phyloP scores from a whole-genome alignment of 2,113 vertebrate species.

The Progne subis region DNA sequence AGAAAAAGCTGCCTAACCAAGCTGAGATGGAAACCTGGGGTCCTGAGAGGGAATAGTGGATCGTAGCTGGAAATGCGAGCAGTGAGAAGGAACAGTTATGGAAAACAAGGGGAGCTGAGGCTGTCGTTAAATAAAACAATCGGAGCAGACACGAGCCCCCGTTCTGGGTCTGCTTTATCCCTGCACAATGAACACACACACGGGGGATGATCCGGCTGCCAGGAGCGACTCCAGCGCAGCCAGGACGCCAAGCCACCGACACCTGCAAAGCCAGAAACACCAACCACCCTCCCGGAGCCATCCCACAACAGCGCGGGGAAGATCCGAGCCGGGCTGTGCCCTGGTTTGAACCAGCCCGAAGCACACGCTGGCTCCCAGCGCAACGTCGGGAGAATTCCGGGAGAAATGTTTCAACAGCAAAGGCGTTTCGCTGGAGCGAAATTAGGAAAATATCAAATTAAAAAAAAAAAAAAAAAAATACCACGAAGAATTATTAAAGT shows the following conservation, averaged over 20 bases:
- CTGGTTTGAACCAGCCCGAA: background rate
- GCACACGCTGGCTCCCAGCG: background rate
- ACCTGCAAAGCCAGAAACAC: background rate
- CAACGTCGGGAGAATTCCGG: background rate
- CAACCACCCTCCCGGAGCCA: background rate
- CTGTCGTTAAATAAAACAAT: background rate
- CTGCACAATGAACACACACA: background rate
- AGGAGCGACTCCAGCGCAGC: background rate
- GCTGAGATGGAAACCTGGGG: background rate
- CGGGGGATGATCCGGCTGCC: background rate
- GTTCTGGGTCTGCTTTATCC: background rate
- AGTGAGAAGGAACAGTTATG: background rate
- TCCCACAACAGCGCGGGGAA: background rate
- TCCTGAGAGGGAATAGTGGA: background rate
- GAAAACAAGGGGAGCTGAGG: background rate
- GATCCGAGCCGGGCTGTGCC: background rate
- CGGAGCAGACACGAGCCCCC: background rate
- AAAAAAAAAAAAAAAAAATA: background rate
- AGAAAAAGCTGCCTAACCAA: background rate
- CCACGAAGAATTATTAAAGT: background rate
- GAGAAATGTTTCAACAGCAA: background rate
- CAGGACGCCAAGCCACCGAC: background rate
- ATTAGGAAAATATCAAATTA: fast-evolving
- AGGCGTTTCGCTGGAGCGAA: background rate
- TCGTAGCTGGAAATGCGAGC: background rate